Conservation (phyloP, 2,113 vertebrate genomes). For the Etheostoma spectabile region DNA sequence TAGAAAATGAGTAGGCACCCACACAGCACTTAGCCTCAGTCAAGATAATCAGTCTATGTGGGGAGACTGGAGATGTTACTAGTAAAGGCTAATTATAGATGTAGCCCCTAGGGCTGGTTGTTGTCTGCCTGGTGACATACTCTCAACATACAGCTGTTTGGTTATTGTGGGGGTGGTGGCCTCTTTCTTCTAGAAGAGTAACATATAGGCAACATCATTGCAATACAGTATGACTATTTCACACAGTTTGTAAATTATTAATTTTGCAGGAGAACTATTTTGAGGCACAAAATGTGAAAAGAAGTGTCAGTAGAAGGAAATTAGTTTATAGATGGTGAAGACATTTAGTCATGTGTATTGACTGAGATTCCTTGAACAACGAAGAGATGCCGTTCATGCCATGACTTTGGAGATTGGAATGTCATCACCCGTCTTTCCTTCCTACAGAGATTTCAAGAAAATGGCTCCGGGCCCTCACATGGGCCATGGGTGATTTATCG, state of each 20-base stretch:
- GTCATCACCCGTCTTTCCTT: conserved; percentile 57
- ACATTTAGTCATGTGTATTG: conserved; percentile 5
- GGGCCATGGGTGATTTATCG: conserved; percentile 74
- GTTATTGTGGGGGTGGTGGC: conserved; percentile 42
- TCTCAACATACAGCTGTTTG: conserved; percentile 45
- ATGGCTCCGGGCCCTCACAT: conserved; percentile 46
- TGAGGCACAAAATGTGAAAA: not conserved
- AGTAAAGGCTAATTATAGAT: conserved; percentile 78
- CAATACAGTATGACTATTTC: not conserved
- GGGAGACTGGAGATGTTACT: conserved; percentile 29
- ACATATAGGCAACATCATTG: not conserved
- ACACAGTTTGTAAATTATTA: not conserved
- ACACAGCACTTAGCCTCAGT: conserved; percentile 47
- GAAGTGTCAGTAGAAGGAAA: not conserved
- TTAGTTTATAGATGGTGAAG: not conserved
- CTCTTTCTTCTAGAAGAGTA: not conserved
- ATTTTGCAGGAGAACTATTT: not conserved
- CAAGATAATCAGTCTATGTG: conserved; percentile 40
- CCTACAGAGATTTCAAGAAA: conserved; percentile 37
- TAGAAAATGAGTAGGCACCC: conserved; percentile 40
- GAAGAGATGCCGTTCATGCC: conserved; percentile 7
- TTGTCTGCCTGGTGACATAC: conserved; percentile 63
- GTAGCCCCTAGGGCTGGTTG: conserved; percentile 43
- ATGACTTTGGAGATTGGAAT: conserved; percentile 37
- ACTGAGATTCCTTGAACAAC: conserved; percentile 1